A percentile compares a stretch with the other conserved stretches of the same genome.
These are phyloP conservation scores for Passer montanus DNA, from an alignment of 2,113 vertebrate genomes.

Conservation along the genomic window DNA sequence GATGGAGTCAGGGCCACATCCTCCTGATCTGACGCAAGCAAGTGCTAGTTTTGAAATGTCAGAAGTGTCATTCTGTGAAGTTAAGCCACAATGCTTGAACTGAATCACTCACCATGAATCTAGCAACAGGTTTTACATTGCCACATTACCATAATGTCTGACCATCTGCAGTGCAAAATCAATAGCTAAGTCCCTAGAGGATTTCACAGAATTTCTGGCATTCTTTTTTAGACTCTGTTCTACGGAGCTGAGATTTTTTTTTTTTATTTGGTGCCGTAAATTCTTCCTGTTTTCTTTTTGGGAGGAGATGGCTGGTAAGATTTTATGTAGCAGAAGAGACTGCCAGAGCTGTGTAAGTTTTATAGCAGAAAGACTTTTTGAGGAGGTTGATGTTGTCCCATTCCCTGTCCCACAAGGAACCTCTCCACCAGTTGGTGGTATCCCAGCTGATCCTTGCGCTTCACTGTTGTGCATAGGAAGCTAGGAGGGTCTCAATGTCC, in stretches of 20 bases:
- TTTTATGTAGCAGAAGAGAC: not conserved
- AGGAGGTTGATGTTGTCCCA: not conserved
- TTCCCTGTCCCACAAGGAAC: not conserved
- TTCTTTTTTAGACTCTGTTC: not conserved
- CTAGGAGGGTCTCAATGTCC: not conserved
- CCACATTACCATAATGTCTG: not conserved
- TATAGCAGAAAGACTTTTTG: not conserved
- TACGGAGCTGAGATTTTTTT: not conserved
- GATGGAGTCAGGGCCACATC: not conserved
- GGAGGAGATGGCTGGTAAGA: not conserved
- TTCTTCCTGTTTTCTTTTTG: not conserved
- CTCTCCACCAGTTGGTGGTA: not conserved
- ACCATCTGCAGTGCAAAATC: constrained; percentile 33
- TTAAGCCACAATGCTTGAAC: not conserved
- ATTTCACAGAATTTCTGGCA: constrained; percentile 8
- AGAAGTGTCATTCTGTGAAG: constrained; percentile 11
- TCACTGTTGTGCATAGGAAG: not conserved
- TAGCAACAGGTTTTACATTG: constrained; percentile 41
- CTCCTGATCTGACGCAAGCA: not conserved
- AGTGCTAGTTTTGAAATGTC: constrained; percentile 16
- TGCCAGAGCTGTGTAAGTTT: not conserved
- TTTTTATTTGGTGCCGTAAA: not conserved
- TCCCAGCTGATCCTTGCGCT: not conserved
- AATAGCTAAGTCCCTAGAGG: not conserved
- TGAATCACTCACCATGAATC: not conserved